Conservation (phyloP, 2,113 vertebrate genomes). For the Gobius niger region DNA sequence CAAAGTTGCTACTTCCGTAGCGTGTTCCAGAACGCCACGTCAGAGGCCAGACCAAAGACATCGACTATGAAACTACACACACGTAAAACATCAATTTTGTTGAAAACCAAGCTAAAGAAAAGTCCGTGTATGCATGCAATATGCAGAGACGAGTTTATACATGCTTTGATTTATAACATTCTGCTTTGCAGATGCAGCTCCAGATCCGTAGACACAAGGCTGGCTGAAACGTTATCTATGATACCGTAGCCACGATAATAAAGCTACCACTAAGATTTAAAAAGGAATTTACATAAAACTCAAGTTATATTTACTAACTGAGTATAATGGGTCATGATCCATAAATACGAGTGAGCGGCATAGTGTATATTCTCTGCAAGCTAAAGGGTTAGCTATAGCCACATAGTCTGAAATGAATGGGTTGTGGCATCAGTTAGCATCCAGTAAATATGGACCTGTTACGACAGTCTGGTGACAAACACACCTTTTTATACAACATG, state of each 20-base stretch:
- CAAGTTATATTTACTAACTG: too few species aligned
- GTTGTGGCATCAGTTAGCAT: constrained; percentile 30
- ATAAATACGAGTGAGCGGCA: background rate
- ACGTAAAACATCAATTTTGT: background rate
- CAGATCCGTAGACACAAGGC: background rate
- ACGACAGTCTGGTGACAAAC: background rate
- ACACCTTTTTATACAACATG: background rate
- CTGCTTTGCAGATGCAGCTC: background rate
- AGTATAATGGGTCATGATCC: too few species aligned
- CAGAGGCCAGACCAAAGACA: constrained; percentile 69
- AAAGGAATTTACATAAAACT: too few species aligned
- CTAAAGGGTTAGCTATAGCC: constrained; percentile 9
- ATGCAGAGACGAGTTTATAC: too few species aligned
- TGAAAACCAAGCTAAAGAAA: background rate
- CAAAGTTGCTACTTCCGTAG: constrained; percentile 52
- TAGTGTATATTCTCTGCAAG: background rate
- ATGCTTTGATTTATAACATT: too few species aligned
- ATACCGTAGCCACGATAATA: too few species aligned
- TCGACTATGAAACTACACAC: constrained; percentile 35
- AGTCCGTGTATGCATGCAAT: background rate
- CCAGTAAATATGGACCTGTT: constrained; percentile 9
- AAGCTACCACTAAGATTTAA: too few species aligned
- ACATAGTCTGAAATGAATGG: constrained; percentile 55
- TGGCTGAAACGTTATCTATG: background rate
- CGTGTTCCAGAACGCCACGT: constrained; percentile 83